Evolutionary conservation across 2,113 vertebrate genomes (phyloP).

Genomic region (Tetrao urogallus): DNA sequence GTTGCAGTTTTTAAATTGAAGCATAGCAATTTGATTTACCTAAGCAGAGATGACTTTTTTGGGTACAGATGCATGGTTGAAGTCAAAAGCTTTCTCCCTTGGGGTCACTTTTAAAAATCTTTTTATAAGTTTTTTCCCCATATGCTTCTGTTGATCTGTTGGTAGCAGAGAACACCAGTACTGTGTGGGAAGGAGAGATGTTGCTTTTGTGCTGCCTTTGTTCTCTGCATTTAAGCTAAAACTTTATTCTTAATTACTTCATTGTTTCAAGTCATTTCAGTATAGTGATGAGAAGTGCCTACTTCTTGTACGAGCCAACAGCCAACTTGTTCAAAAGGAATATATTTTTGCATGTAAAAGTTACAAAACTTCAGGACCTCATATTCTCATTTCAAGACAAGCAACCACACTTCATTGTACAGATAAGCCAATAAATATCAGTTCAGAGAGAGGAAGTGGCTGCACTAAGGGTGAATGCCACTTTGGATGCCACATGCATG

Average conservation of each 20-base stretch:
- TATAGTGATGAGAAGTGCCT: accelerated
- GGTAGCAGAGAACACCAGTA: neutral
- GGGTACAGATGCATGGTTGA: neutral
- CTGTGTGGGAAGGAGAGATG: neutral
- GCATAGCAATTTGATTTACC: neutral
- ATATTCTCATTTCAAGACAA: neutral
- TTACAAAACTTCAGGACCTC: neutral
- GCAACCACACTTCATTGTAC: neutral
- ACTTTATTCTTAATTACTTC: neutral
- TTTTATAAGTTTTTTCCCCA: neutral
- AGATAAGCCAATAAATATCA: accelerated
- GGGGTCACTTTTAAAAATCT: neutral
- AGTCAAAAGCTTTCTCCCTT: neutral
- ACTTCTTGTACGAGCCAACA: accelerated
- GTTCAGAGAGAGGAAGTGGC: neutral
- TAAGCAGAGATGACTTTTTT: neutral
- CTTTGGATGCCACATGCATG: neutral
- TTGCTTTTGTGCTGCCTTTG: neutral
- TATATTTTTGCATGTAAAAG: neutral
- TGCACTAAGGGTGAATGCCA: accelerated
- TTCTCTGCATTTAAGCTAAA: neutral
- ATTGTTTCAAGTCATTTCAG: neutral
- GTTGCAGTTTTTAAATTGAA: neutral
- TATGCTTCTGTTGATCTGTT: neutral
- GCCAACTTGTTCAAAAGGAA: neutral